Evolutionary conservation across 2,797 vertebrate genomes (phyloP).

Genomic region (Mus minutoides): DNA sequence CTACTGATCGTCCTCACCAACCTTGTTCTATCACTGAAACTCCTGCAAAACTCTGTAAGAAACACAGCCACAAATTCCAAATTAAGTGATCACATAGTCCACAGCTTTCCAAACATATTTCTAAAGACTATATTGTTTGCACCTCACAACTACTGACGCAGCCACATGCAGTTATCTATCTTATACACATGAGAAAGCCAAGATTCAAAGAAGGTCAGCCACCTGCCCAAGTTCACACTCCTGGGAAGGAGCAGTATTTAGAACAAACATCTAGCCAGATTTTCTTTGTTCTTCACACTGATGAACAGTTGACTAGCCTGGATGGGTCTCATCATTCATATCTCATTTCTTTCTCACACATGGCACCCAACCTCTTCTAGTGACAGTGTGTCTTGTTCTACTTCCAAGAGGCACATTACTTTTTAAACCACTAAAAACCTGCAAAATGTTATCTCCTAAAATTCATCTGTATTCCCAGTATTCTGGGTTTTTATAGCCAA

Average conservation of each 20-base stretch:
- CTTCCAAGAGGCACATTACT: neutral
- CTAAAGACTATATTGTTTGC: neutral
- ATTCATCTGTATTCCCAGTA: neutral
- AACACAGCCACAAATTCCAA: neutral
- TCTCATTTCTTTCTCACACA: neutral
- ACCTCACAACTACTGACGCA: neutral
- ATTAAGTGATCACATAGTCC: neutral
- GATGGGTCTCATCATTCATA: neutral
- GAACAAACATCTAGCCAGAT: neutral
- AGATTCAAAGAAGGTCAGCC: neutral
- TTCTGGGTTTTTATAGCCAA: constrained; percentile 2
- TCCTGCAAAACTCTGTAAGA: neutral
- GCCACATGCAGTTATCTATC: neutral
- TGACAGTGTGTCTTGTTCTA: neutral
- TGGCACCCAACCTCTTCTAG: neutral
- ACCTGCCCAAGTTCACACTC: neutral
- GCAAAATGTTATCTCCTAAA: neutral
- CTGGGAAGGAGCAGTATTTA: neutral
- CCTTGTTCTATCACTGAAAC: neutral
- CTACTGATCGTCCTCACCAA: neutral
- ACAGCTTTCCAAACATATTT: neutral
- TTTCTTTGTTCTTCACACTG: neutral
- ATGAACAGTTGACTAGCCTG: neutral
- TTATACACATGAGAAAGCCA: neutral
- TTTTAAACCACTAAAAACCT: constrained; percentile 11